These are phyloP conservation scores for Python bivittatus DNA, from an alignment of 2,113 vertebrate species.

Conservation along the genomic window DNA sequence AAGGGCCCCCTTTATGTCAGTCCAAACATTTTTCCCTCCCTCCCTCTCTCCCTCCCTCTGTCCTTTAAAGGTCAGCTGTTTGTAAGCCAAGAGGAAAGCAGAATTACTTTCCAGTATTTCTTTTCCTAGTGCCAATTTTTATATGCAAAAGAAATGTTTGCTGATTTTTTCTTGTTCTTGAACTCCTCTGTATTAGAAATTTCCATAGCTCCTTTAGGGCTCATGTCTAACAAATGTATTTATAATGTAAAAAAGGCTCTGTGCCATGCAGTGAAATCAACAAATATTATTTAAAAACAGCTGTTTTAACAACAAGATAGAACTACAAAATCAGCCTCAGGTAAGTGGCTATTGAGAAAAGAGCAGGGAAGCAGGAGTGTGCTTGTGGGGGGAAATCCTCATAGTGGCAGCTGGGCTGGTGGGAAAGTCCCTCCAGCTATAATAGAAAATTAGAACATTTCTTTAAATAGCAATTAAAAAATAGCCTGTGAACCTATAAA, in stretches of 20 bases:
- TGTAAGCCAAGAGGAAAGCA: neutral
- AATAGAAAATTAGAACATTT: conserved; percentile 18
- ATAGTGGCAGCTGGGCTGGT: conserved; percentile 25
- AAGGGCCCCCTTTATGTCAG: neutral
- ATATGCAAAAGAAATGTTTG: neutral
- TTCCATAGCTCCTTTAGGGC: conserved; percentile 54
- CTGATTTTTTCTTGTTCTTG: conserved; percentile 3
- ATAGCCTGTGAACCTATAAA: conserved; percentile 8
- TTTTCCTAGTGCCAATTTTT: conserved; percentile 14
- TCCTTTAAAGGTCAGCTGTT: too few species aligned
- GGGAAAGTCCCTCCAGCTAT: conserved; percentile 33
- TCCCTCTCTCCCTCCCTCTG: too few species aligned
- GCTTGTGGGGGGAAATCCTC: conserved; percentile 18
- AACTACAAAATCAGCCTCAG: conserved; percentile 50
- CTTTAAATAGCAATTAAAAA: conserved; percentile 7
- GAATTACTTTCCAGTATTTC: neutral
- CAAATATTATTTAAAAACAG: conserved; percentile 55
- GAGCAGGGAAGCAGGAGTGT: conserved; percentile 38
- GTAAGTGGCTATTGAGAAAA: conserved; percentile 49
- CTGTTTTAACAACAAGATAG: conserved; percentile 50
- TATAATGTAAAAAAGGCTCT: conserved; percentile 46
- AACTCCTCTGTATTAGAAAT: conserved; percentile 16
- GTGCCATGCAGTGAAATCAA: conserved; percentile 55
- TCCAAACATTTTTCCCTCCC: neutral
- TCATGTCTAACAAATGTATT: conserved; percentile 60